Conservation (phyloP, 2,113 vertebrate genomes). For the Antennarius striatus region DNA sequence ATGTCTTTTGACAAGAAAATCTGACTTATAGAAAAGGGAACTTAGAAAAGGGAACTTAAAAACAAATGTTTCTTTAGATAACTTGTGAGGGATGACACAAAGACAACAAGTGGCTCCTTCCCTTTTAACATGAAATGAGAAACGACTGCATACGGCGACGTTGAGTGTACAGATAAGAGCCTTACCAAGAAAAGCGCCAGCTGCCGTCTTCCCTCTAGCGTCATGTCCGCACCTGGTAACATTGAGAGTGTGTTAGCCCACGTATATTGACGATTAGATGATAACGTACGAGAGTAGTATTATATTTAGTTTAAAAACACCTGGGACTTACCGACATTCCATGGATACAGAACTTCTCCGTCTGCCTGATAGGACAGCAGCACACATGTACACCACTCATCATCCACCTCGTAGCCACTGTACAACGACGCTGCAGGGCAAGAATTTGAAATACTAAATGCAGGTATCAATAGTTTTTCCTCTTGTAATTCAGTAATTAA, state of each 20-base stretch:
- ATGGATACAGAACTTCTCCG: conserved; percentile 82
- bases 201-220: conserved; percentile 77
- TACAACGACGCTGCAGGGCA: conserved; percentile 81
- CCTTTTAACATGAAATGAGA: conserved; percentile 16
- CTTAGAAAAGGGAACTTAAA: conserved; percentile 31
- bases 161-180: neutral
- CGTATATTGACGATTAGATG: no score
- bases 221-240: conserved; percentile 86
- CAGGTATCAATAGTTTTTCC: no score
- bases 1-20: neutral
- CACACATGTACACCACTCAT: conserved; percentile 90
- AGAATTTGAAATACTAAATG: neutral
- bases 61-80: neutral
- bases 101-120: conserved; percentile 26
- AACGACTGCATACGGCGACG: conserved; percentile 3
- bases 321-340: conserved; percentile 85
- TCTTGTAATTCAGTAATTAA: neutral
- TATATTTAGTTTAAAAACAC: conserved; percentile 1
- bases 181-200: conserved; percentile 89
- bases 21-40: conserved; percentile 35
- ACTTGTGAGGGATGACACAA: conserved; percentile 5
- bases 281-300: no score
- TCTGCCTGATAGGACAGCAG: conserved; percentile 87
- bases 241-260: conserved; percentile 7
- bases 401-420: conserved; percentile 85